Percentiles rank a stretch among this genome's conserved stretches.
Evolutionary conservation across 2,888 invertebrate species (phyloP).

Genomic region (Cryptocephalus primarius): DNA sequence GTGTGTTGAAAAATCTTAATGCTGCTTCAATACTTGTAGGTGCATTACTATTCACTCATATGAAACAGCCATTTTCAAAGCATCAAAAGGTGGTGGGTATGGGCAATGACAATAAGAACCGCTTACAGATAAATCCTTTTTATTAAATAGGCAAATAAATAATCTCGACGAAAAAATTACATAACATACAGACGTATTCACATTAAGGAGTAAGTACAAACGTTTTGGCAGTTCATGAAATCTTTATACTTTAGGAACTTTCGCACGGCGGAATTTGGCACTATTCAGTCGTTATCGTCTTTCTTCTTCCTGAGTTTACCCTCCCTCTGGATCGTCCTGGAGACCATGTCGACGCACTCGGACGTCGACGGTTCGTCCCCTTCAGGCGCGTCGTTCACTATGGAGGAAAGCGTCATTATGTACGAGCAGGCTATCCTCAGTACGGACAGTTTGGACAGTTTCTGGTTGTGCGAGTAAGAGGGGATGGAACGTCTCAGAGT

Average conservation of each 20-base stretch:
- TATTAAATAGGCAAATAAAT: conserved; percentile 15
- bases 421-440: conserved; percentile 88
- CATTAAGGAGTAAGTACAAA: neutral
- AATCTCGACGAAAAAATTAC: conserved; percentile 10
- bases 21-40: no score
- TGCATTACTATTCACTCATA: no score
- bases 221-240: conserved; percentile 10
- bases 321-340: conserved; percentile 85
- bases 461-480: conserved; percentile 86
- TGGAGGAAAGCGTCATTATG: conserved; percentile 73
- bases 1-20: no score
- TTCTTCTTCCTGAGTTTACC: conserved; percentile 80
- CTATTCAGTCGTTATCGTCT: conserved; percentile 46
- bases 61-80: no score
- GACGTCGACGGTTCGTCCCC: conserved; percentile 47
- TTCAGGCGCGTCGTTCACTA: conserved; percentile 53
- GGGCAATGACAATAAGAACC: no score
- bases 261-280: conserved; percentile 1
- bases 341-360: conserved; percentile 76
- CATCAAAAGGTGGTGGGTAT: no score
- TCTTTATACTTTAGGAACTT: conserved; percentile 6
- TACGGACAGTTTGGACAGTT: conserved; percentile 86
- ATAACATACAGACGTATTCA: conserved; percentile 1
- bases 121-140: conserved; percentile 2
- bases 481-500: conserved; percentile 76